These are phyloP conservation scores for Paramuricea clavata DNA, from an alignment of 92 coral and sea anemone genomes.

Conservation along the genomic window DNA sequence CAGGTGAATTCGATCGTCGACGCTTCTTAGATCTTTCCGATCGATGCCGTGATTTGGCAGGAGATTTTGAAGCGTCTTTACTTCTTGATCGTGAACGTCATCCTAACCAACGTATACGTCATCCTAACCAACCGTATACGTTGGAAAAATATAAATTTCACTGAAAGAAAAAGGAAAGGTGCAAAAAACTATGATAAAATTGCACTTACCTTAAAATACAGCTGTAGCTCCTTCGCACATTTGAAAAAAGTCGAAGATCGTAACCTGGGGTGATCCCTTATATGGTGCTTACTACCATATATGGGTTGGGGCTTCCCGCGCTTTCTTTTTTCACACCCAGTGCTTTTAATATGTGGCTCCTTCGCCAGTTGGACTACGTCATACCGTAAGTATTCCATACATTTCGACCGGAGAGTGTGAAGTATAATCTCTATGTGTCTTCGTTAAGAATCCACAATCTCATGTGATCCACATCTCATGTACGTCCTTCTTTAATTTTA, in stretches of 20 bases:
- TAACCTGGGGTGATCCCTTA: background rate
- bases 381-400: constrained; percentile 39
- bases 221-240: background rate
- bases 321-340: background rate
- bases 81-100: background rate
- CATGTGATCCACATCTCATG: too few species aligned
- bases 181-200: background rate
- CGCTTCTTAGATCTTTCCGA: background rate
- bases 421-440: too few species aligned
- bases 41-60: background rate
- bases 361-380: constrained; percentile 8
- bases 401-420: constrained; percentile 43
- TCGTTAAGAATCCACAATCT: too few species aligned
- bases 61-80: background rate
- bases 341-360: constrained; percentile 27
- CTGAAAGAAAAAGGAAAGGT: background rate
- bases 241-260: background rate
- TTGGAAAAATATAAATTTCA: background rate
- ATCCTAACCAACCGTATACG: background rate
- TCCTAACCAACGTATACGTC: background rate
- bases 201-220: background rate
- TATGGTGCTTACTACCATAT: background rate
- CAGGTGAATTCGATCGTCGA: too few species aligned
- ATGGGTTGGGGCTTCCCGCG: constrained; percentile 1
- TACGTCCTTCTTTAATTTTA: too few species aligned